These are phyloP conservation scores for Phthorimaea operculella DNA, from an alignment of 1,140 invertebrate species.

Conservation along the genomic window DNA sequence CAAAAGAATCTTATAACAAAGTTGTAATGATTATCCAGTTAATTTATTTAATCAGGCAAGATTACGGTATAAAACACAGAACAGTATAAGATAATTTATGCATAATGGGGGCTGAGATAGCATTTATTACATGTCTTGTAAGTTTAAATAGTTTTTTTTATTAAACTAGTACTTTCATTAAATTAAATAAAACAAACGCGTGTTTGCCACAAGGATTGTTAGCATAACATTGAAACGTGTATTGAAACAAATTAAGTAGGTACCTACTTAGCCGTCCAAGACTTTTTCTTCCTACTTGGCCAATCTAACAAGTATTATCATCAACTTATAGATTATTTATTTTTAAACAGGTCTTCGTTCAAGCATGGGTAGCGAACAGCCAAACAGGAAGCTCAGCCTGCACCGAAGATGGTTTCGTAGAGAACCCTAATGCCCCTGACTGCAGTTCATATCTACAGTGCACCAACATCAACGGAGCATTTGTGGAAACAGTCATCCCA, in stretches of 20 bases:
- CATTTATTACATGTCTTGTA: background rate
- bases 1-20: too few species aligned
- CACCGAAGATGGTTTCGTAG: conserved; percentile 31
- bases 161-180: too few species aligned
- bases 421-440: conserved; percentile 26
- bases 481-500: conserved; percentile 18
- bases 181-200: too few species aligned
- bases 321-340: too few species aligned
- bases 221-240: too few species aligned
- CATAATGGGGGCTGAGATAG: background rate
- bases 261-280: too few species aligned
- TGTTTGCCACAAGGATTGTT: too few species aligned
- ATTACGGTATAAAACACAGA: background rate
- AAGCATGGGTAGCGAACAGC: too few species aligned
- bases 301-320: too few species aligned
- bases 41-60: background rate
- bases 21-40: background rate
- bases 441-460: conserved; percentile 38
- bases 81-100: background rate
- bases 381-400: conserved; percentile 20
- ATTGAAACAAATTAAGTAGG: too few species aligned
- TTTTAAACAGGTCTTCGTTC: too few species aligned
- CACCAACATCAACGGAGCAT: conserved; percentile 27
- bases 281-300: too few species aligned
- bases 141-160: background rate